Evolutionary conservation across 2,113 vertebrate species (phyloP), one percentile per base, ranked within the genome.

Genomic region (Podiceps cristatus): DNA sequence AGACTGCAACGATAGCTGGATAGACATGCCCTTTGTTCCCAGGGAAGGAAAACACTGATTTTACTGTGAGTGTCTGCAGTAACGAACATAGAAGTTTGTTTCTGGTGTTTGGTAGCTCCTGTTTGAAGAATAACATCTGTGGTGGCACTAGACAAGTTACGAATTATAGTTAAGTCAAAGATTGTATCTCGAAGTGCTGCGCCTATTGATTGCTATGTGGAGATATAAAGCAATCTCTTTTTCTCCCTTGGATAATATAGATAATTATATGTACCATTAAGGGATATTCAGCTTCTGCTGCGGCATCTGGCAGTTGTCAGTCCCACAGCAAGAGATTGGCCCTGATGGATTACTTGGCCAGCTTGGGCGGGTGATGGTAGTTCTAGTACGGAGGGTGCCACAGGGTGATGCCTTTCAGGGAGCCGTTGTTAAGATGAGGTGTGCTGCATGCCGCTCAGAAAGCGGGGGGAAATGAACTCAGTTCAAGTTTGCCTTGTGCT

Each of bases 201-300:
- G 2, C 40, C 40, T 85, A 74, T 69, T 4, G 45, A 78, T 88
- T 82, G 29, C 44, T 29, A 7, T 3, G 11, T 86, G 93, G 66
- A 78, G 66, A 62, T 58, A 74, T 11, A 87, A 95, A 96, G 81
- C 58, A 35, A 79, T 69, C 44, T 82, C 67, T 49, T 64, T 93
- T 86, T 18, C 45, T 92, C 53, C 71, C 11, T 27, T 92, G 71
- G 73, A 58, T 90, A 86, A 62, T 95, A 82, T 7, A 60, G 81
- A 85, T 95, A 91, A 97, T 94, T 85, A 86, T 90, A 88, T 49
- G 53, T 73, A 90, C 67, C 47, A 40, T 85, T 94, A 93, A 68
- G 69, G 93, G 89, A 60, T 55, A 56, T 5, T 60, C 64, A 86
- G 40, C 89, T 91, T 90, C 80, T 94, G 62, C 69, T 96, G 60